Conservation (phyloP, 2,888 invertebrate genomes). For the Malacosoma neustria region DNA sequence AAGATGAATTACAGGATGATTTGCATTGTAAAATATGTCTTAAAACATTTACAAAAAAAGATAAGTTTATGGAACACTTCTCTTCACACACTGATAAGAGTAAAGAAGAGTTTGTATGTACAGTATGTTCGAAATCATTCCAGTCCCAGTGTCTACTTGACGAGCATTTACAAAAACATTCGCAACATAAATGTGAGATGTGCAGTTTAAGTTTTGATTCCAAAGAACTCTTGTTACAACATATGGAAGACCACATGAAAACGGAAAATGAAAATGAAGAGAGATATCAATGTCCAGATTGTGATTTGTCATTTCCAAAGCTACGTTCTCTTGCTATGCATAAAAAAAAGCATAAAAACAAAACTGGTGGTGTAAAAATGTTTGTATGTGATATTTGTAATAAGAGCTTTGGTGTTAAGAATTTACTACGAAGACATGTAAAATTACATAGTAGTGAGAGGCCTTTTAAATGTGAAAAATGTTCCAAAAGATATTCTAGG, state of each 20-base stretch:
- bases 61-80: slow-evolving; percentile 61
- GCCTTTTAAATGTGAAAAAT: slow-evolving; percentile 69
- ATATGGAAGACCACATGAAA: slow-evolving; percentile 23
- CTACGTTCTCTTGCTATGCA: slow-evolving; percentile 61
- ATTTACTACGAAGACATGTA: slow-evolving; percentile 58
- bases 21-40: slow-evolving; percentile 54
- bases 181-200: slow-evolving; percentile 19
- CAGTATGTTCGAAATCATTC: slow-evolving; percentile 40
- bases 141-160: slow-evolving; percentile 30
- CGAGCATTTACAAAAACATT: slow-evolving; percentile 45
- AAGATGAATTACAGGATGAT: slow-evolving; percentile 17
- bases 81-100: slow-evolving; percentile 37
- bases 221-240: slow-evolving; percentile 20
- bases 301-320: slow-evolving; percentile 67
- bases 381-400: slow-evolving; percentile 62
- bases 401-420: slow-evolving; percentile 50
- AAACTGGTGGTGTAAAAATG: slow-evolving; percentile 27
- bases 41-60: slow-evolving; percentile 56
- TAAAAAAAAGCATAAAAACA: slow-evolving; percentile 37
- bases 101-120: slow-evolving; percentile 23
- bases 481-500: slow-evolving; percentile 73
- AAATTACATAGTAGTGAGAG: slow-evolving; percentile 69
- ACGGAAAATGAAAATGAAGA: slow-evolving; percentile 21
- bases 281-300: slow-evolving; percentile 59
- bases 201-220: slow-evolving; percentile 20